Evolutionary conservation across 2,797 vertebrate genomes (phyloP), one percentile per base, ranked within the genome.

Genomic region (Pseudomugil tenellus): DNA sequence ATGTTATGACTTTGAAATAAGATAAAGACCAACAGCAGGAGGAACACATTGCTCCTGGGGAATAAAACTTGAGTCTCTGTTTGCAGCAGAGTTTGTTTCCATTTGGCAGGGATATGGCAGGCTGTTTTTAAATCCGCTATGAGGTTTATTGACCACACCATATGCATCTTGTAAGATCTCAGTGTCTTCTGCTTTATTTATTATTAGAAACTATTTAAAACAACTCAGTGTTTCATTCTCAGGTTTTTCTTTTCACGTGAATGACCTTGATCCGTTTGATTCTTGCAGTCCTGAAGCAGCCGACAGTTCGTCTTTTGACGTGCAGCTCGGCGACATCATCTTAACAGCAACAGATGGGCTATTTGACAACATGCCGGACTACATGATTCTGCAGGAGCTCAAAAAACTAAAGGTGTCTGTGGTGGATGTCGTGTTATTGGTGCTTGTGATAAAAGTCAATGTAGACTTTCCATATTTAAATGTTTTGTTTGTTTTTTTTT

Each of bases 351-450:
- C 97, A 0, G 98, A 99, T 0, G 98, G 98, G 3, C 96, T 99
- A 26, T 99, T 99, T 80, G 98, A 99, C 94, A 99, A 99, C 92
- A 99, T 99, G 98, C 96, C 98, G 29, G 98, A 99, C 91, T 97
- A 99, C 84, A 99, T 99, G 98, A 99, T 99, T 58, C 95, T 99
- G 67, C 96, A 97, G 86, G 98, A 99, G 91, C 89, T 99, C 13
- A 96, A 98, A 80, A 99, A 98, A 87, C 94, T 99, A 49, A 98
- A 99, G 96, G 98, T 98, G 52, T 4, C n/a, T 4, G 1, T 17
- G 54, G 3, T 58, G 13, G 8, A 62, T 35, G 19, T 17, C 14
- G 13, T 14, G n/a, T 49, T 13, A 14, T 16, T 17, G 48, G 17
- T 26, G 43, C 54, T 16, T 35, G 19, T 34, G 25, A 17, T 35